Conservation (phyloP, 2,797 vertebrate genomes). For the Hyperoplus lanceolatus region DNA sequence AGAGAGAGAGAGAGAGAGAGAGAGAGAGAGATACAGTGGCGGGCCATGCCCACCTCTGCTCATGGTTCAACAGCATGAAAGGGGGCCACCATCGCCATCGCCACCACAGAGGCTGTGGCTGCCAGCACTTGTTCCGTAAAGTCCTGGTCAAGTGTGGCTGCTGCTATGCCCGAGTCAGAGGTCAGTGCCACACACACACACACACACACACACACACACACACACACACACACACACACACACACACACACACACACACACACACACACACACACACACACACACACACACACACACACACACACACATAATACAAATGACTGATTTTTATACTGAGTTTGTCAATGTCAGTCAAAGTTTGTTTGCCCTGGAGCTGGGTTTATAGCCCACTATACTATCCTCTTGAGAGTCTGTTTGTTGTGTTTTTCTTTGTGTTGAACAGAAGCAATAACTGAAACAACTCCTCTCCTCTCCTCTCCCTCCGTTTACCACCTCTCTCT, state of each 20-base stretch:
- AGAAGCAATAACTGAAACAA: constrained; percentile 12
- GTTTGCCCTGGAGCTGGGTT: not conserved
- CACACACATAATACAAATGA: not conserved
- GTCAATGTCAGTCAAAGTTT: constrained; percentile 3
- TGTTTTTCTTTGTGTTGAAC: constrained; percentile 17
- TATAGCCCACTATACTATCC: not conserved
- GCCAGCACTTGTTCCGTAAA: constrained; percentile 96
- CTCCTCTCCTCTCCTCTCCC: constrained; percentile 7
- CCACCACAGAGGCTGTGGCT: constrained; percentile 90
- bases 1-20: not conserved
- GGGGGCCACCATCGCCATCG: constrained; percentile 85
- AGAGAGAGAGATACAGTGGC: constrained; percentile 42
- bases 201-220: constrained; percentile 17
- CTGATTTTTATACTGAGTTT: not conserved
- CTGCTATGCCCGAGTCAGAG: constrained; percentile 93
- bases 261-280: not conserved
- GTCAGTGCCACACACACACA: constrained; percentile 84
- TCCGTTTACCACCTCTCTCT: constrained; percentile 18
- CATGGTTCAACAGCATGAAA: constrained; percentile 90
- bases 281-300: not conserved
- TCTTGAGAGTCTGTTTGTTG: constrained; percentile 7
- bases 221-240: not conserved
- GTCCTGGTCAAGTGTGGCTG: constrained; percentile 95
- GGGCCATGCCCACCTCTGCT: constrained; percentile 86
- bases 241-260: not conserved